phyloP scores from a whole-genome alignment of 92 coral and sea anemone species.

The Porites rus region DNA sequence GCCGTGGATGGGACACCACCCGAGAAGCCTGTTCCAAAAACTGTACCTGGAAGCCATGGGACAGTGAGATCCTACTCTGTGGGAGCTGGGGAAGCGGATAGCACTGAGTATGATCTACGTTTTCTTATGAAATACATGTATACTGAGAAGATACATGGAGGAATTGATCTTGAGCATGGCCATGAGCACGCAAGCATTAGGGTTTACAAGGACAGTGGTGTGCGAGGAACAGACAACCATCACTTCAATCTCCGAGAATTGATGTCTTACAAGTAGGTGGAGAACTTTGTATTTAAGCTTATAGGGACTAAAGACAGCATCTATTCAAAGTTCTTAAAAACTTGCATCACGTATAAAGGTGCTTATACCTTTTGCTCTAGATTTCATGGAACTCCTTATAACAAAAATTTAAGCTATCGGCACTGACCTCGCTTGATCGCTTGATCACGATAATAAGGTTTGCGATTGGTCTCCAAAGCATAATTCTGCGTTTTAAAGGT shows the following conservation, averaged over 20 bases:
- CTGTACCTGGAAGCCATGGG: constrained; percentile 62
- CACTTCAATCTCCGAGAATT: constrained; percentile 63
- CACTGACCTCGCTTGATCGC: too few relatives aligned
- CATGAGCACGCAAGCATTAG: constrained; percentile 47
- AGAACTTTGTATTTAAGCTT: neutral
- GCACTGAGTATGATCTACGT: constrained; percentile 53
- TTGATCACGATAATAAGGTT: too few relatives aligned
- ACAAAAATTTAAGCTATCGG: too few relatives aligned
- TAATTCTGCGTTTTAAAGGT: too few relatives aligned
- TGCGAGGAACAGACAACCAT: constrained; percentile 67
- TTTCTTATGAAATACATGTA: constrained; percentile 70
- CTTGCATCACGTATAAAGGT: too few relatives aligned
- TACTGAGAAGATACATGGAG: neutral
- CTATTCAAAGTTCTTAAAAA: too few relatives aligned
- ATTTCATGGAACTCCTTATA: too few relatives aligned
- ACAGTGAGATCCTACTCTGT: constrained; percentile 62
- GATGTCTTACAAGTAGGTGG: constrained; percentile 61
- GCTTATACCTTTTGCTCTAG: too few relatives aligned
- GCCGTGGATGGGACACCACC: constrained; percentile 12
- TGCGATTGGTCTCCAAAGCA: too few relatives aligned
- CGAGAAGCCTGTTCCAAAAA: neutral
- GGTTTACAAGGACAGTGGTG: constrained; percentile 54
- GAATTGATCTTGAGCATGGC: constrained; percentile 38
- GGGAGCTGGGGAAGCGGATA: constrained; percentile 72
- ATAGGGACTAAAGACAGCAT: neutral